Percentiles rank a stretch among this genome's conserved stretches.
Conservation (phyloP, 2,797 vertebrate species). For the Cirrhinus mrigala region DNA sequence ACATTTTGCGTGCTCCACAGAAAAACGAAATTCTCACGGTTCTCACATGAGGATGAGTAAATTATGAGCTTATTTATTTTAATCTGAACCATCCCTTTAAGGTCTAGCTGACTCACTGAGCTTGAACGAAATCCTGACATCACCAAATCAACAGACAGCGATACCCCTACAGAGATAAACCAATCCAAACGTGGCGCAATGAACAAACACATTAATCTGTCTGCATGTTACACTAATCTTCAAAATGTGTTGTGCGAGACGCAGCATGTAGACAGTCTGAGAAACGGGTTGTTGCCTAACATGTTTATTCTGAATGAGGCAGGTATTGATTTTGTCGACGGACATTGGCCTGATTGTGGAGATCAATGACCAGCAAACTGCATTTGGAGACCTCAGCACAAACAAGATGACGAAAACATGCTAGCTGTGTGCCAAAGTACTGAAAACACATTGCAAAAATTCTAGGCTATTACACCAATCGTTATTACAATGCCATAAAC, state of each 20-base stretch:
- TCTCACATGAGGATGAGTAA: background rate
- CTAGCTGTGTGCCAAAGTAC: background rate
- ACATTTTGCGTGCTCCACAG: background rate
- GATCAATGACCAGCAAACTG: background rate
- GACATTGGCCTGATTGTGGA: background rate
- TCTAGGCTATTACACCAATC: background rate
- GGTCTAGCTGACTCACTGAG: background rate
- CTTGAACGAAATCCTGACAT: background rate
- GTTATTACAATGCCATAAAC: background rate
- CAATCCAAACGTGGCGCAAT: background rate
- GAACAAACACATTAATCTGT: background rate
- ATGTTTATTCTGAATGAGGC: slow-evolving; percentile 4
- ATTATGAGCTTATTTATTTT: background rate
- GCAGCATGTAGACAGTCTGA: background rate
- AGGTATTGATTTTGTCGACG: background rate
- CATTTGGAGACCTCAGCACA: background rate
- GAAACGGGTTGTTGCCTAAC: slow-evolving; percentile 6
- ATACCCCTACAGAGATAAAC: background rate
- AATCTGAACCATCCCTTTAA: background rate
- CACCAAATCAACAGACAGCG: background rate
- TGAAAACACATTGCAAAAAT: background rate
- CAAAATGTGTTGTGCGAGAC: slow-evolving; percentile 11
- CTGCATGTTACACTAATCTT: background rate
- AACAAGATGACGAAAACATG: background rate
- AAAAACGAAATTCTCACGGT: background rate